Evolutionary conservation across 2,113 vertebrate species (phyloP), one percentile per base, ranked within the genome.

Genomic region (Austrofundulus limnaeus): DNA sequence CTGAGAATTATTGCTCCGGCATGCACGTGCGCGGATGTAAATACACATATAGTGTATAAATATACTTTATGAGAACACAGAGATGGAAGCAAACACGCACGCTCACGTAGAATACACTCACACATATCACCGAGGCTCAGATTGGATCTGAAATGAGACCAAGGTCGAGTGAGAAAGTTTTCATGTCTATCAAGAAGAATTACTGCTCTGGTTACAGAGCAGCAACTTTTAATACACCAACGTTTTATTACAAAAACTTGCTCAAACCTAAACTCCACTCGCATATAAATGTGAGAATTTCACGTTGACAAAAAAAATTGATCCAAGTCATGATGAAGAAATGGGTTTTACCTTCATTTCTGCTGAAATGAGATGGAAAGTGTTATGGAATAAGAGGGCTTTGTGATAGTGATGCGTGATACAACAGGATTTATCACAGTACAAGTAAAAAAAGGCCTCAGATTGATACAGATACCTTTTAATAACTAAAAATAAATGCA

Each of bases 151-250:
- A 87, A 82, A 82, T 69, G 76, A 81, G 80, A 75, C 60, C 70
- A 67, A 81, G 81, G 88, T 84, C 76, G 48, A 84, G 71, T 24
- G 48, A 76, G 69, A 81, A 79, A 77, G 64, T 77, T 85, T 80
- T 85, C 66, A 75, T 81, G 70, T 86, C 79, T 75, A 85, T 84
- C 84, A 87, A 78, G 80, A 71, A 57, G 69, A 88, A 85, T 85
- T 75, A 80, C 70, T 2, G 16, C 72, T 41, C 66, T 61, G 66
- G 74, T 82, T 71, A 52, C 62, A 85, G 65, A 70, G 60, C 42
- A 65, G 58, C 31, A 86, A 88, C 86, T 88, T 89, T 83, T 83
- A 87, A 87, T 86, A 56, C 78, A 78, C 63, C 77, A 66, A 20
- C 72, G 68, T 82, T 79, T 82, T 58, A 78, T 71, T 75, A 75